Evolutionary conservation across 2,888 invertebrate genomes (phyloP), one percentile per base, ranked within the genome.

Genomic region (Drosophila kanekoi): DNA sequence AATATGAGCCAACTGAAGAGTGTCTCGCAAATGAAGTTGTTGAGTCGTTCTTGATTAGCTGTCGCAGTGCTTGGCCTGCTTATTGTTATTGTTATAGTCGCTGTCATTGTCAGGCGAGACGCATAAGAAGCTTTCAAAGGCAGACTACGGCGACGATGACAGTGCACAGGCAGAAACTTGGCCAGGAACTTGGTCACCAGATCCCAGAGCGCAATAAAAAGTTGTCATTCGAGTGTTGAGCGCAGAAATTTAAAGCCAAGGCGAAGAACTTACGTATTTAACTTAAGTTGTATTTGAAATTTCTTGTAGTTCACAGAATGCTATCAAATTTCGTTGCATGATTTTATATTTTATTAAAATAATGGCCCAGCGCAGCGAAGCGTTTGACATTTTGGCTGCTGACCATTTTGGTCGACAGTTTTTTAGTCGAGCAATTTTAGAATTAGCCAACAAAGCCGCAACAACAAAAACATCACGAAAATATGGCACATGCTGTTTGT

Each of bases 21-120:
- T 57, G 85, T 54, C 61, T 66, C 54, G 68, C 72, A 77, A 83
- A 83, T 83, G 78, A 83, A 83, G 88, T 80, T 75, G 87, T 86
- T 75, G 57, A 65, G 44, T 61, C 44, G 40, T 53, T 52, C 48
- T 65, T 79, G 76, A 78, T 78, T 78, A 65, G 75, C 70, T 54
- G 49, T 20, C 38, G 33, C 59, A 44, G 49, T 58, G 20, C 37
- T 56, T 68, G 43, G 13, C 2, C 35, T 68, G 69, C 40, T 70
- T 41, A 62, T 57, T 64, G 56, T 72, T 67, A 54, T 67, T 52
- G 58, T 48, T 62, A 47, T 58, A 51, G 64, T 41, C 61, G 37
- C 44, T 49, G 63, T 51, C 69, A 57, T 60, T 65, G 62, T 66
- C 60, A 68, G 79, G 70, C 77, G 60, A 73, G 81, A 56, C 71